Conservation (phyloP, 2,797 vertebrate species). For the Pseudocheirus occidentalis region DNA sequence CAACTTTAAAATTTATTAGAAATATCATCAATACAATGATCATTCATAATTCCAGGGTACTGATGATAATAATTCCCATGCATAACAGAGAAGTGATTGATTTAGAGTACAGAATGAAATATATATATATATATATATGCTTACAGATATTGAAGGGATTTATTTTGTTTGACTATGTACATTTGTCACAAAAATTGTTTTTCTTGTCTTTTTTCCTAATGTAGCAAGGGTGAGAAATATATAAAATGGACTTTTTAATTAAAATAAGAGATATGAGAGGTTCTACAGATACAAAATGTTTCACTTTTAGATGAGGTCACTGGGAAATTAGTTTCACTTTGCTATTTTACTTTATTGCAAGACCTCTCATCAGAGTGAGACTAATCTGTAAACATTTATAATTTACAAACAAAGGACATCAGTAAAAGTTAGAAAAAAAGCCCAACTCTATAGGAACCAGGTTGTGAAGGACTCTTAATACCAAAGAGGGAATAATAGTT, state of each 20-base stretch:
- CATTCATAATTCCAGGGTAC: background rate
- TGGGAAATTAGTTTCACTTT: too few species aligned
- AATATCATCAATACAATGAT: background rate
- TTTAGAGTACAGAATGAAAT: background rate
- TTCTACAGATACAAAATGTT: background rate
- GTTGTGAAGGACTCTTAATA: too few species aligned
- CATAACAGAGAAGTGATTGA: background rate
- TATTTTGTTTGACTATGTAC: background rate
- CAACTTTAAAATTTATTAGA: background rate
- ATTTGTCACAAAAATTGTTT: background rate
- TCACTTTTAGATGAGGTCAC: too few species aligned
- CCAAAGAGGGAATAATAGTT: too few species aligned
- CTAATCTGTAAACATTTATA: too few species aligned
- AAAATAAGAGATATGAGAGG: background rate
- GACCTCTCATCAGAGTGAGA: too few species aligned
- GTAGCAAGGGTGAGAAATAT: background rate
- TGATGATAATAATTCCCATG: background rate
- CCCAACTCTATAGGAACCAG: too few species aligned
- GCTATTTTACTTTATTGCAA: too few species aligned
- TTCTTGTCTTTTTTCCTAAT: background rate
- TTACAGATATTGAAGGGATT: background rate
- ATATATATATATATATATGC: background rate
- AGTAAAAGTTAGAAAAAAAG: too few species aligned
- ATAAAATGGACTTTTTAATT: background rate
- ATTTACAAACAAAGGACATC: too few species aligned